phyloP scores from a whole-genome alignment of 2,113 vertebrate genomes.

The human (Homo sapiens) region GRCh38 chr4:867501-868000 shows the following conservation, averaged over 20 bases:
- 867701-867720: background rate
- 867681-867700: background rate
- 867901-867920: background rate
- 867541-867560: background rate
- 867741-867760: background rate
- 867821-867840: background rate
- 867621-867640: background rate
- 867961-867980: background rate
- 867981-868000: background rate
- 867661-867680: background rate
- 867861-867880: background rate
- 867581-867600: background rate
- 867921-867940: background rate
- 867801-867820: background rate
- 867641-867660: no score
- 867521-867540: no score
- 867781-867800: background rate
- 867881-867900: background rate
- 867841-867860: background rate
- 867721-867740: background rate
- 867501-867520: background rate
- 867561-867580: accelerated
- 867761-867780: background rate
- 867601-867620: no score
- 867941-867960: background rate